phyloP scores from a whole-genome alignment of 1,140 invertebrate genomes.

The Idris sp. region DNA sequence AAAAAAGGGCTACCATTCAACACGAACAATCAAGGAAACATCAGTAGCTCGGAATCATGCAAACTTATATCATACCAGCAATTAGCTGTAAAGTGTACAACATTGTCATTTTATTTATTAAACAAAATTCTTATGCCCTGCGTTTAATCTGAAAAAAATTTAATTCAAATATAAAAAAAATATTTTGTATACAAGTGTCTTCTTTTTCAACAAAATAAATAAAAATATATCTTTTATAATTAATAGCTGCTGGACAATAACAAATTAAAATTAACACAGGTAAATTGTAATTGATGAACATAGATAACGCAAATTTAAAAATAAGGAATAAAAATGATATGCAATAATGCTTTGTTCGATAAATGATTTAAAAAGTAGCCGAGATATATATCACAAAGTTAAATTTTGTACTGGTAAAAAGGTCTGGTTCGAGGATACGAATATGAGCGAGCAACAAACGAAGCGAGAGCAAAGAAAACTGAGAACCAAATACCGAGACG shows the following conservation, averaged over 20 bases:
- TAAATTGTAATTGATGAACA: too few species aligned
- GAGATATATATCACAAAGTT: slow-evolving; percentile 53
- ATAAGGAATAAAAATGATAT: slow-evolving; percentile 12
- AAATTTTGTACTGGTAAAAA: slow-evolving; percentile 56
- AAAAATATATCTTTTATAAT: too few species aligned
- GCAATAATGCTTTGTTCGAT: slow-evolving; percentile 28
- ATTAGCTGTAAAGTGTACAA: slow-evolving; percentile 8
- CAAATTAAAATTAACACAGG: too few species aligned
- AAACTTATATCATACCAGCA: slow-evolving; percentile 9
- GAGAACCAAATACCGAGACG: slow-evolving; percentile 66
- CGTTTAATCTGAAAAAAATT: too few species aligned
- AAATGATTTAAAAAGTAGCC: slow-evolving; percentile 38
- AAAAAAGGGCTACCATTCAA: slow-evolving; percentile 1
- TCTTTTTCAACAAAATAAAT: too few species aligned
- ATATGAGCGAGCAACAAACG: slow-evolving; percentile 55
- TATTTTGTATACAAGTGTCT: too few species aligned
- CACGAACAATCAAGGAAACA: slow-evolving; percentile 3
- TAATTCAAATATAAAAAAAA: too few species aligned
- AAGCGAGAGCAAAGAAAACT: slow-evolving; percentile 64
- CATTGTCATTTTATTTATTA: too few species aligned
- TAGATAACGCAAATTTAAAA: too few species aligned
- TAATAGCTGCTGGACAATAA: too few species aligned
- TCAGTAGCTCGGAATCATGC: slow-evolving; percentile 2
- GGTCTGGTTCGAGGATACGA: slow-evolving; percentile 59
- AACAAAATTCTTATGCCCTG: too few species aligned